A percentile compares a stretch with the other conserved stretches of the same genome.
Conservation (phyloP, 1,140 invertebrate genomes). For the Drosophila nikananu region DNA sequence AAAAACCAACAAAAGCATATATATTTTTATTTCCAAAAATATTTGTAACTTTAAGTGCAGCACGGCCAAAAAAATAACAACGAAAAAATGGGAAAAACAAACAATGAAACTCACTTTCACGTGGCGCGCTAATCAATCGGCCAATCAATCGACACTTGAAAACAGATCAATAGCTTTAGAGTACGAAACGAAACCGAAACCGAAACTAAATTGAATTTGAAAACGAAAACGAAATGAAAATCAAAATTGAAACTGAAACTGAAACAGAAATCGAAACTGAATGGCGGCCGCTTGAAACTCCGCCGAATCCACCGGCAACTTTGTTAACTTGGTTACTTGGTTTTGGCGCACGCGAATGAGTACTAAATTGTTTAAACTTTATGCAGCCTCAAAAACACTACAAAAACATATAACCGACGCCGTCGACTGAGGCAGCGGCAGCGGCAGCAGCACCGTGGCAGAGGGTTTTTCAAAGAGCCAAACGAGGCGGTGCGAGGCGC, state of each 20-base stretch:
- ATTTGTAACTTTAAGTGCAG: conserved; percentile 39
- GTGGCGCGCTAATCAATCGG: conserved; percentile 49
- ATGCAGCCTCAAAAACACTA: conserved; percentile 60
- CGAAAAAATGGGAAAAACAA: conserved; percentile 23
- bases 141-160: conserved; percentile 51
- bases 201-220: conserved; percentile 24
- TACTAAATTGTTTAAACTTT: conserved; percentile 77
- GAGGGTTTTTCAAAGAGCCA: conserved; percentile 16
- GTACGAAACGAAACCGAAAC: conserved; percentile 20
- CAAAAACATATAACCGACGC: conserved; percentile 35
- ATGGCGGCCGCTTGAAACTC: conserved; percentile 25
- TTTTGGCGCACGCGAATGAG: conserved; percentile 75
- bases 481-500: conserved; percentile 25
- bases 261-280: conserved; percentile 5
- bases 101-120: conserved; percentile 53
- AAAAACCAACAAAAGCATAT: conserved; percentile 18
- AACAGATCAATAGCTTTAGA: conserved; percentile 13
- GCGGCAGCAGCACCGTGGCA: conserved; percentile 1
- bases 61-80: background rate
- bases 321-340: conserved; percentile 64
- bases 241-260: background rate
- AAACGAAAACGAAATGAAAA: conserved; percentile 20
- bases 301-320: conserved; percentile 25
- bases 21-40: conserved; percentile 34
- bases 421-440: conserved; percentile 17